Evolutionary conservation across 2,888 invertebrate species (phyloP), one percentile per base, ranked within the genome.

Genomic region (Cheilosia pagana): DNA sequence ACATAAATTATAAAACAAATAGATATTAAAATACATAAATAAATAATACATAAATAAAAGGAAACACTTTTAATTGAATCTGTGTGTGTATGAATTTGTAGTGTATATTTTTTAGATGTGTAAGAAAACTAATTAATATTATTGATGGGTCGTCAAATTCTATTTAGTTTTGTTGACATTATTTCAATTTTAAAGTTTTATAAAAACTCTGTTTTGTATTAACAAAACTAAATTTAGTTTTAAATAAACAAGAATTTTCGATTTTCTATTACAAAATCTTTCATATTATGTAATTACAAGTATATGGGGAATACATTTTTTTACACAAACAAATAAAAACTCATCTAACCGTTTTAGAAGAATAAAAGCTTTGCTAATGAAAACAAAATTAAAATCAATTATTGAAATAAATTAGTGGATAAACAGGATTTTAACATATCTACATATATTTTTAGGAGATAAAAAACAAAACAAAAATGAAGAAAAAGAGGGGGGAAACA

Each of bases 391-490:
- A 4, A 53, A 68, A 39, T 41, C 39, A 57, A 71, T 50, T 48
- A 25, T 35, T 28, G 8, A 2, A 35, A 19, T 16, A 39, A 48
- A 28, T 16, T 23, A 41, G 41, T 41, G 45, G 55, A 62, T 53
- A 12, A 16, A 65, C n/a, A 43, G 77, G 60, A 50, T 39, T 48
- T 59, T 25, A 68, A 71, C 63, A 63, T 71, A 78, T 78, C 78
- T 78, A 78, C 78, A 78, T 78, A 78, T 71, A 78, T 48, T 39
- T 60, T 10, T 23, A 48, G 60, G 41, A 55, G 14, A 28, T 21
- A 4, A 28, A 31, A 53, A 53, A 1, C 10, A 43, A 35, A 53
- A 39, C 39, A 1, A 10, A 35, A 45, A 53, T 16, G 52, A 39
- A 48, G 45, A 59, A 62, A 55, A 55, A 63, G 48, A 60, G 16